Evolutionary conservation across 1,140 invertebrate species (phyloP).

Genomic region (Lethocerus indicus): DNA sequence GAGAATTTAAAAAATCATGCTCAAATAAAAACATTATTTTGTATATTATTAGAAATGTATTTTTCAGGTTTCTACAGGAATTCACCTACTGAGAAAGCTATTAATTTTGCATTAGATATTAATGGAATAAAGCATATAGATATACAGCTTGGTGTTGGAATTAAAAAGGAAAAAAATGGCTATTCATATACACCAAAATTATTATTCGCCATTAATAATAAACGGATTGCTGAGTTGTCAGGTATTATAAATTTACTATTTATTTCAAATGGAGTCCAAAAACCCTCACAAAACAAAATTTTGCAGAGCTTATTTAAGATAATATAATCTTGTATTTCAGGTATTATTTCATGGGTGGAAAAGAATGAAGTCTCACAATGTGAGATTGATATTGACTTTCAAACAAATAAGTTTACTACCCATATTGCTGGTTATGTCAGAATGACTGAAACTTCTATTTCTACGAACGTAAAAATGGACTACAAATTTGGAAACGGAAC

Average conservation of each 20-base stretch:
- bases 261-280: neutral
- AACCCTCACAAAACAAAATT: neutral
- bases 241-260: slow-evolving; percentile 27
- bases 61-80: slow-evolving; percentile 41
- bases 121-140: slow-evolving; percentile 52
- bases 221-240: slow-evolving; percentile 40
- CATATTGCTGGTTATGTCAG: slow-evolving; percentile 48
- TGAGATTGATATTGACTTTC: slow-evolving; percentile 45
- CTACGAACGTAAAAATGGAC: slow-evolving; percentile 39
- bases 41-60: neutral
- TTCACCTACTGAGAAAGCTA: slow-evolving; percentile 37
- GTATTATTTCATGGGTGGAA: slow-evolving; percentile 31
- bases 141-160: slow-evolving; percentile 32
- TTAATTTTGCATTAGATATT: slow-evolving; percentile 46
- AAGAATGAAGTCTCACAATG: slow-evolving; percentile 52
- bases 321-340: slow-evolving; percentile 21
- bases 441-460: slow-evolving; percentile 29
- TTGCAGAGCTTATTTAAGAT: neutral
- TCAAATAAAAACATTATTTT: neutral
- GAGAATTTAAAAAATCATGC: no score
- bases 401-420: slow-evolving; percentile 47
- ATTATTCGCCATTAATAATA: slow-evolving; percentile 44
- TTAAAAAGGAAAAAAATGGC: slow-evolving; percentile 34
- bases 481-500: slow-evolving; percentile 46
- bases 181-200: slow-evolving; percentile 42